These are phyloP conservation scores for Ctenoplectra terminalis DNA, from an alignment of 1,140 invertebrate species.

Conservation along the genomic window DNA sequence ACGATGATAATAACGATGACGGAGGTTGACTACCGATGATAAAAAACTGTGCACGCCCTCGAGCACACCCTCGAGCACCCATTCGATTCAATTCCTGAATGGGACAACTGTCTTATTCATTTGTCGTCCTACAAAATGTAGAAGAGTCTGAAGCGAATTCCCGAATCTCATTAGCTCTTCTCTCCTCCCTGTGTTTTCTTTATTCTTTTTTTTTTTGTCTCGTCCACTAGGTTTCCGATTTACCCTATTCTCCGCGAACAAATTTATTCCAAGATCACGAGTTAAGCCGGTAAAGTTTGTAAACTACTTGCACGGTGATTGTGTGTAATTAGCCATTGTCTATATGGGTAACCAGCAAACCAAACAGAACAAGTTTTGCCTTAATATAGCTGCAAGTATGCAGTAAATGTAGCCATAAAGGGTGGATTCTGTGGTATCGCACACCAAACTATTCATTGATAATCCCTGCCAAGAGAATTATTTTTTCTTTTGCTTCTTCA, in stretches of 20 bases:
- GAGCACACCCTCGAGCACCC: slow-evolving; percentile 47
- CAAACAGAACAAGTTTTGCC: slow-evolving; percentile 12
- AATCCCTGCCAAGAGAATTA: background rate
- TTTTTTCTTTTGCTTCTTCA: background rate
- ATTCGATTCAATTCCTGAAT: slow-evolving; percentile 65
- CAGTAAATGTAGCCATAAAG: slow-evolving; percentile 9
- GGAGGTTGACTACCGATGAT: slow-evolving; percentile 40
- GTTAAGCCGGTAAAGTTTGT: slow-evolving; percentile 21
- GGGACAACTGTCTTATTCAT: slow-evolving; percentile 72
- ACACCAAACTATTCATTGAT: background rate
- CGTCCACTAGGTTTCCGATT: slow-evolving; percentile 25
- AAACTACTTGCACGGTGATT: slow-evolving; percentile 40
- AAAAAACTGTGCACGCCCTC: slow-evolving; percentile 52
- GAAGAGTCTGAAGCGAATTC: slow-evolving; percentile 50
- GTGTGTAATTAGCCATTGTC: slow-evolving; percentile 57
- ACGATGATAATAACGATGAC: slow-evolving; percentile 35
- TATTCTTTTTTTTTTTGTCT: background rate
- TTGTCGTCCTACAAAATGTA: slow-evolving; percentile 54
- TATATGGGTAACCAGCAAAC: slow-evolving; percentile 2
- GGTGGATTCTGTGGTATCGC: background rate
- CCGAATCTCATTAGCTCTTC: slow-evolving; percentile 40
- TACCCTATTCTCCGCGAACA: slow-evolving; percentile 33
- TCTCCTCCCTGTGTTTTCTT: background rate
- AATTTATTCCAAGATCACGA: slow-evolving; percentile 49
- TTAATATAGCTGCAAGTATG: slow-evolving; percentile 6